A percentile compares a stretch with the other conserved stretches of the same genome.
These are phyloP conservation scores for Oreochromis spilurus DNA, from an alignment of 2,113 vertebrate genomes.

Conservation along the genomic window DNA sequence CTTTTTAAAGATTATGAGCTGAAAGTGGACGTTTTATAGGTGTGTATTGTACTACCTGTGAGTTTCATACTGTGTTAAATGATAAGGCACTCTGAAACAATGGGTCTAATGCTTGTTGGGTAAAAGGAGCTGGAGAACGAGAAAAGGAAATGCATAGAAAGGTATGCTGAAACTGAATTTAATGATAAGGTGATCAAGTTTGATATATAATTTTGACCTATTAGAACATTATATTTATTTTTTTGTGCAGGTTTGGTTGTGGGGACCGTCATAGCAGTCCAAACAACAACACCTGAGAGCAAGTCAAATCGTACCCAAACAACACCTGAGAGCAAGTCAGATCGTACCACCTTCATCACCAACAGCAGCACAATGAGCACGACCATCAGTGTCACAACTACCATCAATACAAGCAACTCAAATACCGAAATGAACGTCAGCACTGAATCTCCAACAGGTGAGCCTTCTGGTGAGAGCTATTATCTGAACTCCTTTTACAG, in stretches of 20 bases:
- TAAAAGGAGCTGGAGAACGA: not conserved
- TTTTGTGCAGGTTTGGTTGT: slow-evolving; percentile 17
- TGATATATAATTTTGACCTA: not conserved
- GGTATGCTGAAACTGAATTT: not conserved
- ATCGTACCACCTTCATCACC: rapidly evolving
- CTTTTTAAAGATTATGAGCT: not conserved
- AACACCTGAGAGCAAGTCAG: not conserved
- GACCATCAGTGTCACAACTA: rapidly evolving
- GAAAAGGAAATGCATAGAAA: not conserved
- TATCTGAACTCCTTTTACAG: not conserved
- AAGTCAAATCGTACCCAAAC: not conserved
- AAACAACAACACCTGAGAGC: not conserved
- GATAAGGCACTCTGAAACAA: not conserved
- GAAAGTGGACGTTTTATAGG: not conserved
- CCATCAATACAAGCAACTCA: not conserved
- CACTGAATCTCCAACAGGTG: not conserved
- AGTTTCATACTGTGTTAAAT: not conserved
- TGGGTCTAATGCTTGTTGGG: not conserved
- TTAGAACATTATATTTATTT: not conserved
- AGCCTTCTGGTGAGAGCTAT: not conserved
- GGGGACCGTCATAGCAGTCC: not conserved
- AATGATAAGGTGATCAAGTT: not conserved
- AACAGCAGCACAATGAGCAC: not conserved
- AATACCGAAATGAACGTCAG: too few species aligned
- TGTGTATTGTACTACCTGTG: not conserved